Base-by-base conservation (phyloP, 2,888 invertebrate genomes). In the Nematopogon swammerdamellus region DNA sequence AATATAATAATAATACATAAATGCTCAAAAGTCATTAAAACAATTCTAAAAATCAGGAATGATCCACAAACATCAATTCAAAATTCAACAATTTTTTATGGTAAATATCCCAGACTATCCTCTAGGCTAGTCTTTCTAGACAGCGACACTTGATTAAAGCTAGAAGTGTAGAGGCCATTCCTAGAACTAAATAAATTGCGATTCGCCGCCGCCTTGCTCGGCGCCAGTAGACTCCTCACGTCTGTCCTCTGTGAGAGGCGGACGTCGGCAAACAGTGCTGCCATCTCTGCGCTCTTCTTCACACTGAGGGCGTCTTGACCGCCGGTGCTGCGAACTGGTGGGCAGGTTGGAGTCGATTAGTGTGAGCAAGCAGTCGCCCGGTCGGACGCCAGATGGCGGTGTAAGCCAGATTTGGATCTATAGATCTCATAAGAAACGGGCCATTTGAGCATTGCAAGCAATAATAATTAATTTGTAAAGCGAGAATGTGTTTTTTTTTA, bases 261-360 rank as follows among this genome's bases (percentile, higher is more conserved):
- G 45, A 88, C 85, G 61, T 91, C 89, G 0, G 90, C 89, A 65
- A 94, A 93, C 20, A 93, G 73, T 0, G 92, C 93, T 0, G 92
- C 93, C 60, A 93, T 92, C 67, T 93, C 93, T 0, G 92, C 92
- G 2, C 91, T 90, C 65, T 93, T 93, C 68, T 93, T 93, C 20
- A 92, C 91, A 49, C 91, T 91, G 0, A 92, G 71, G 0, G 91
- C 91, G 59, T 91, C 91, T 48, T 82, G 81, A 0, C 83, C 81
- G 42, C 79, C 79, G 1, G 75, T 75, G 52, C 77, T 79, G 36
- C 79, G 69, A 3, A 79, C 79, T 79, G 65, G 2, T 58, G 62
- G 20, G 17, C 4, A n/a, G 4, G n/a, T n/a, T n/a, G n/a, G n/a
- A n/a, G n/a, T n/a, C n/a, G n/a, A n/a, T n/a, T n/a, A n/a, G 36